phyloP scores from a whole-genome alignment of 2,888 invertebrate genomes.

The Galerucella nymphaeae region DNA sequence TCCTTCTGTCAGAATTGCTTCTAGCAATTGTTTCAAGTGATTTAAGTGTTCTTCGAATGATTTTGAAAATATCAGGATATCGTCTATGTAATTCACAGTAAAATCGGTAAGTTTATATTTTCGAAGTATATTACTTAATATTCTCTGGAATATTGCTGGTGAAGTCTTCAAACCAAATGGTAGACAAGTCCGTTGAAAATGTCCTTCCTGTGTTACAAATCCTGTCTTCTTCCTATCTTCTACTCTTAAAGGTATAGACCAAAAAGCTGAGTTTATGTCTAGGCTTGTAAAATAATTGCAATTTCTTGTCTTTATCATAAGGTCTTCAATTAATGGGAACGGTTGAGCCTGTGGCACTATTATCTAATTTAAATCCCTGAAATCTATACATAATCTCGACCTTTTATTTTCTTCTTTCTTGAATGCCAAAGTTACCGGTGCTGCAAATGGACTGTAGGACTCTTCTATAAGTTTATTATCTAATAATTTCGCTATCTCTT shows the following conservation, averaged over 20 bases:
- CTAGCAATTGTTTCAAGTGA: too few relatives aligned
- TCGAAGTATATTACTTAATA: too few relatives aligned
- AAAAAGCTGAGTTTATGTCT: conserved; percentile 28
- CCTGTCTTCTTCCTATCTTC: conserved; percentile 21
- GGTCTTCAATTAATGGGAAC: conserved; percentile 29
- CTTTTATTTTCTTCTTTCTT: conserved; percentile 31
- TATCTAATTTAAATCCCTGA: conserved; percentile 32
- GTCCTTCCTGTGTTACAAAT: conserved; percentile 25
- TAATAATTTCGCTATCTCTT: too few relatives aligned
- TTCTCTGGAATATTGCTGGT: too few relatives aligned
- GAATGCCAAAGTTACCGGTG: conserved; percentile 25
- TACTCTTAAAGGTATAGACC: conserved; percentile 19
- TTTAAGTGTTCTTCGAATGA: too few relatives aligned
- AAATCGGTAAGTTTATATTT: too few relatives aligned
- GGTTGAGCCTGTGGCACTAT: conserved; percentile 31
- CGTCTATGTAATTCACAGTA: background rate
- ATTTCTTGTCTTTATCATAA: conserved; percentile 22
- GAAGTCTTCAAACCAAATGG: too few relatives aligned
- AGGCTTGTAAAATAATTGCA: background rate
- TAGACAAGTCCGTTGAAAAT: conserved; percentile 22
- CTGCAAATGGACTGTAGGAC: conserved; percentile 24
- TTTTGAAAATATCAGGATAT: too few relatives aligned
- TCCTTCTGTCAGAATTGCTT: too few relatives aligned
- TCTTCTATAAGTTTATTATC: too few relatives aligned
- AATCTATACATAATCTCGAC: conserved; percentile 27